phyloP scores from a whole-genome alignment of 2,888 invertebrate genomes.

The Tribolium freemani region DNA sequence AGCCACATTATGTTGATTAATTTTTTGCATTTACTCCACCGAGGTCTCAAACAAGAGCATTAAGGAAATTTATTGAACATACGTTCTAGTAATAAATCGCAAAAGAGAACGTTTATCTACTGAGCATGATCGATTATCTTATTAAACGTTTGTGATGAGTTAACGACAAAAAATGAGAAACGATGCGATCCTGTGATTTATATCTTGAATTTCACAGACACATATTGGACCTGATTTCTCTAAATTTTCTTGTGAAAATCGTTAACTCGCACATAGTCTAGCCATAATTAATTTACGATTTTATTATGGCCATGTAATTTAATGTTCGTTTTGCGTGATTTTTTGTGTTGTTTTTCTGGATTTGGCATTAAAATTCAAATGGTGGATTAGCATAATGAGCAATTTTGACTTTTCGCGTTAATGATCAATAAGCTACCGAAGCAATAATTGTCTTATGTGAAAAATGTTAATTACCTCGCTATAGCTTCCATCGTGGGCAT shows the following conservation, averaged over 20 bases:
- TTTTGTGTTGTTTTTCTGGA: constrained; percentile 25
- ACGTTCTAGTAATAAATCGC: constrained; percentile 1
- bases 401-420: not conserved
- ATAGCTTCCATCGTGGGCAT: constrained; percentile 93
- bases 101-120: constrained; percentile 8
- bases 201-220: not conserved
- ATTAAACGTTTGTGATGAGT: constrained; percentile 25
- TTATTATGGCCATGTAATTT: constrained; percentile 32
- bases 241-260: not conserved
- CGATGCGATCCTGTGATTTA: not conserved
- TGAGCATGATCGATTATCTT: constrained; percentile 22
- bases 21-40: not conserved
- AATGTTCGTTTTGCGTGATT: constrained; percentile 34
- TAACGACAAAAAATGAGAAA: constrained; percentile 17
- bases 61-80: constrained; percentile 7
- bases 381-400: constrained; percentile 26
- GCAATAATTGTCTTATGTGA: not conserved
- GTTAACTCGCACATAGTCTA: constrained; percentile 23
- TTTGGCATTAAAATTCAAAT: constrained; percentile 28
- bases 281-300: constrained; percentile 33
- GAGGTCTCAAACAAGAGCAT: not conserved
- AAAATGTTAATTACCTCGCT: constrained; percentile 77
- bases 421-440: constrained; percentile 5
- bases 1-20: constrained; percentile 8
- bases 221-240: not conserved